Base-by-base conservation (phyloP, 2,888 invertebrate genomes). In the Sepiola atlantica region DNA sequence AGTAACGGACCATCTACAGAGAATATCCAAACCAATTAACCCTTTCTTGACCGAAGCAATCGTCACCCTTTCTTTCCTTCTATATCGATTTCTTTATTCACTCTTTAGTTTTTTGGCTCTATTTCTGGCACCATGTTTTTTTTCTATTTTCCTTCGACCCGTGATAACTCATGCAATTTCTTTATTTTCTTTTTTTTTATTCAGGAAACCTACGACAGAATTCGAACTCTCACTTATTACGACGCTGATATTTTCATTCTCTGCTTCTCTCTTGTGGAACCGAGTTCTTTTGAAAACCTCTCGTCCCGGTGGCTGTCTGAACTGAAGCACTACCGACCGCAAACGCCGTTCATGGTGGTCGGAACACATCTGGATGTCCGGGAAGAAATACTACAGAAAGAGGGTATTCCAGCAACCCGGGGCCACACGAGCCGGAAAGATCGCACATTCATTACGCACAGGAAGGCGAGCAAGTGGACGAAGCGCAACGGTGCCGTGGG, bases 201-300 rank as follows among this genome's bases (percentile, higher is more conserved):
- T 21, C 96, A 96, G 96, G 96, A 96, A 94, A 96, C 96, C 0
- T 96, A 96, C 94, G 96, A 96, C 95, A 95, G 96, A 21, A 95
- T 96, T 35, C 95, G 96, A 55, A 96, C 96, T 8, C 94, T 96
- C 93, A 95, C 96, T 28, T 97, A 97, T 94, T 96, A 95, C 95
- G 96, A 96, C 95, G 96, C 97, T 0, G 97, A 97, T 94, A 95
- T 97, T 16, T 97, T 96, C 95, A 94, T 97, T 91, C 95, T 96
- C 61, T 96, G 97, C 94, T 97, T 96, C 95, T 96, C 96, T 0
- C 96, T 96, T 24, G 96, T 95, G 54, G 95, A 95, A 90, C 95
- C 95, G 21, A 96, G 96, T 94, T 96, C 96, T 16, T 96, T 96
- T 94, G 95, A 96, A 94, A 97, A 96, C 95, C 95, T 96, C 24